A percentile compares a stretch with the other conserved stretches of the same genome.
phyloP scores from a whole-genome alignment of 2,113 vertebrate genomes.

The Caretta caretta region DNA sequence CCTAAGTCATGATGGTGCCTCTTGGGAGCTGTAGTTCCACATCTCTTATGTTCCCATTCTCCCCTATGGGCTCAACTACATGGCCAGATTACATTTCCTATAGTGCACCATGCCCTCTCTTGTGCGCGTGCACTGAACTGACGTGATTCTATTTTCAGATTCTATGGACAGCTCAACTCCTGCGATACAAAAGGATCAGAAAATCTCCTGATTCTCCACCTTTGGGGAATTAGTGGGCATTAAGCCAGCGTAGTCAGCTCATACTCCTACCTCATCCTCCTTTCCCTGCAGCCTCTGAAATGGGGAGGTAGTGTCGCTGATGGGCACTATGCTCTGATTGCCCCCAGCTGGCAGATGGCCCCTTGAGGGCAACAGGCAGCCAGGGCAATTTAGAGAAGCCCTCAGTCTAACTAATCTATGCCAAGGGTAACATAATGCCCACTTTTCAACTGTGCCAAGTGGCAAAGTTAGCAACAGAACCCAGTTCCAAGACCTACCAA shows the following conservation, averaged over 20 bases:
- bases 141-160: fast-evolving
- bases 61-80: not conserved
- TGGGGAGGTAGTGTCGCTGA: not conserved
- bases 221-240: not conserved
- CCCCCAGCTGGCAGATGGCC: fast-evolving
- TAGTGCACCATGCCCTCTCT: fast-evolving
- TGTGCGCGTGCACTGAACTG: not conserved
- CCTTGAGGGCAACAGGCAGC: not conserved
- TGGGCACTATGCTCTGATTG: fast-evolving
- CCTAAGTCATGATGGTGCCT: not conserved
- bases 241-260: not conserved
- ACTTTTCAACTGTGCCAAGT: not conserved
- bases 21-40: not conserved
- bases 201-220: not conserved
- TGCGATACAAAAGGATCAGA: not conserved
- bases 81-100: not conserved
- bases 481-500: fast-evolving
- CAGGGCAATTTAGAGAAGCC: not conserved
- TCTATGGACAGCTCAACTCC: not conserved
- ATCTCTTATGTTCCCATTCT: not conserved
- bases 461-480: not conserved
- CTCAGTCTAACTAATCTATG: fast-evolving
- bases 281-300: not conserved
- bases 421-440: not conserved
- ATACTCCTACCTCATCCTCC: not conserved